Conservation (phyloP, 2,113 vertebrate species). For the Hippocampus abdominalis region DNA sequence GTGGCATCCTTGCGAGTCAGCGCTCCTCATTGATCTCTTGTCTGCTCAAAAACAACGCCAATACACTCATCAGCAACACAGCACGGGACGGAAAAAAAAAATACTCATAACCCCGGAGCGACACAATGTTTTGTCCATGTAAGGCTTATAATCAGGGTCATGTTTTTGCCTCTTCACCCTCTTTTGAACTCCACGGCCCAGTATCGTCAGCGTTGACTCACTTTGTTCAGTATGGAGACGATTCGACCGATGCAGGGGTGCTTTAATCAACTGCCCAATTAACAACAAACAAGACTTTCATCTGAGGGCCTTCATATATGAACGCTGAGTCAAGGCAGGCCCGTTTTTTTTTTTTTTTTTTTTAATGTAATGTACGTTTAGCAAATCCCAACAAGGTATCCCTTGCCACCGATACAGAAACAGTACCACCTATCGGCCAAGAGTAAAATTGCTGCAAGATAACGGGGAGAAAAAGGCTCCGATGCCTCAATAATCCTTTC, state of each 20-base stretch:
- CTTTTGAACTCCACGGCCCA: slow-evolving; percentile 42
- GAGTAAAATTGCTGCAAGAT: slow-evolving; percentile 21
- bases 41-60: slow-evolving; percentile 53
- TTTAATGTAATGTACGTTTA: slow-evolving; percentile 26
- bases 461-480: not conserved
- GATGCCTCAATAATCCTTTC: not conserved
- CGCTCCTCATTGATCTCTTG: slow-evolving; percentile 62
- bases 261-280: slow-evolving; percentile 56
- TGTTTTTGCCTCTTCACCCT: slow-evolving; percentile 52
- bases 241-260: slow-evolving; percentile 45
- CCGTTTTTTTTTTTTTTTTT: slow-evolving; percentile 28
- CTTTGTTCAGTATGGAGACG: slow-evolving; percentile 39
- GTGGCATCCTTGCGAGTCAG: slow-evolving; percentile 58
- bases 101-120: not conserved
- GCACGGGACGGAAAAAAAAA: slow-evolving; percentile 1
- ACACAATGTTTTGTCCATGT: not conserved
- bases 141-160: slow-evolving; percentile 64
- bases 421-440: slow-evolving; percentile 63
- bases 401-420: slow-evolving; percentile 33
- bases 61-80: slow-evolving; percentile 61
- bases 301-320: slow-evolving; percentile 39
- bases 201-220: slow-evolving; percentile 32
- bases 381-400: slow-evolving; percentile 37
- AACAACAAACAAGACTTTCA: slow-evolving; percentile 66
- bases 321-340: slow-evolving; percentile 48